A percentile compares a stretch with the other conserved stretches of the same genome.
phyloP scores from a whole-genome alignment of 2,113 vertebrate genomes.

The Pao palembangensis region DNA sequence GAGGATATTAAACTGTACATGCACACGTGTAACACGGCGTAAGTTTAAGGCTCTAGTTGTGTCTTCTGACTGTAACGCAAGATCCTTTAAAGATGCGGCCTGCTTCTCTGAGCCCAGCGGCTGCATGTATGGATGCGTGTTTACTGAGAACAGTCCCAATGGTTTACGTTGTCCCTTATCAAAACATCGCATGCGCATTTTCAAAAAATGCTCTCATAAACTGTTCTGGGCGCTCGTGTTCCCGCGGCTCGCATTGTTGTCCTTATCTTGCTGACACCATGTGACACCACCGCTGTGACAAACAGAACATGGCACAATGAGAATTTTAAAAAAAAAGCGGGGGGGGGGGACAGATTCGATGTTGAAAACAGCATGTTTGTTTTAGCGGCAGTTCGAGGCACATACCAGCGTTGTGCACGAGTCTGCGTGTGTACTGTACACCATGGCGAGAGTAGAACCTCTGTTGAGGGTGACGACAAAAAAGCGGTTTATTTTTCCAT shows the following conservation, averaged over 20 bases:
- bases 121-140: constrained; percentile 22
- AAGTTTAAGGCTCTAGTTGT: no score
- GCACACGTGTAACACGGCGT: no score
- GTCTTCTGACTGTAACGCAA: no score
- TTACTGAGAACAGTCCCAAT: constrained; percentile 48
- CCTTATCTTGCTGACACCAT: constrained; percentile 66
- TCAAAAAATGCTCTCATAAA: constrained; percentile 40
- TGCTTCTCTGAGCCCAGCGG: constrained; percentile 6
- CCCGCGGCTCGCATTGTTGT: constrained; percentile 46
- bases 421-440: constrained; percentile 18
- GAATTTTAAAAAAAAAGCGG: constrained; percentile 21
- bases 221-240: constrained; percentile 43
- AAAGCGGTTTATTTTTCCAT: constrained; percentile 45
- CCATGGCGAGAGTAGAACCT: constrained; percentile 5
- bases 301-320: constrained; percentile 58
- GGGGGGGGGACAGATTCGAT: constrained; percentile 23
- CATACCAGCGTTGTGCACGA: background rate
- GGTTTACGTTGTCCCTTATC: constrained; percentile 64
- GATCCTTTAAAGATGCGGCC: background rate
- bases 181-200: constrained; percentile 53
- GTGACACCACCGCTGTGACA: constrained; percentile 48
- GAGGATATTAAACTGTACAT: no score
- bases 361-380: constrained; percentile 33
- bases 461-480: constrained; percentile 60
- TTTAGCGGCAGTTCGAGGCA: background rate